phyloP scores from a whole-genome alignment of 2,113 vertebrate genomes.

The Phyllostomus discolor region DNA sequence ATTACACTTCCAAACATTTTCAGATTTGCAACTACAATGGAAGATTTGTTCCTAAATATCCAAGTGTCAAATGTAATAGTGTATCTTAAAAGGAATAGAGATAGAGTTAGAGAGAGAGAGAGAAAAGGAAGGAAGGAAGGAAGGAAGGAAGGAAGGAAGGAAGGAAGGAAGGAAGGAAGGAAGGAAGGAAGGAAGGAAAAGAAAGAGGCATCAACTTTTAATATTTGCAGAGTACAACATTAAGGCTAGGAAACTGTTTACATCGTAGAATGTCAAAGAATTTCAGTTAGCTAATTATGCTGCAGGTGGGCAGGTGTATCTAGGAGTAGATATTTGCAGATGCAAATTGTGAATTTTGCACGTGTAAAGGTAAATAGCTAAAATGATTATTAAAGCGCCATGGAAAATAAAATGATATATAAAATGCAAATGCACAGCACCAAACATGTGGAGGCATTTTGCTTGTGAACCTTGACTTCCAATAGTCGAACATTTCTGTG shows the following conservation, averaged over 20 bases:
- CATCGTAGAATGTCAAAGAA: conserved; percentile 70
- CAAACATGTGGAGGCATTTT: conserved; percentile 20
- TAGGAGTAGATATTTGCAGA: conserved; percentile 68
- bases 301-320: conserved; percentile 57
- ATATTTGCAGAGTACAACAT: conserved; percentile 56
- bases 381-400: conserved; percentile 63
- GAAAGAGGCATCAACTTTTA: conserved; percentile 35
- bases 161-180: not conserved
- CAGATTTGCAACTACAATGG: not conserved
- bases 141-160: not conserved
- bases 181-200: not conserved
- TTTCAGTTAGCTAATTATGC: conserved; percentile 70
- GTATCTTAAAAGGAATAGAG: not conserved
- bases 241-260: conserved; percentile 46
- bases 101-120: not conserved
- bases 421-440: conserved; percentile 60
- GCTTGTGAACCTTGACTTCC: conserved; percentile 47
- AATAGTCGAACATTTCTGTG: not conserved
- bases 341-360: conserved; percentile 71
- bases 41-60: not conserved
- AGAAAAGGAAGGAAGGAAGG: not conserved
- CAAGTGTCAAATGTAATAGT: not conserved
- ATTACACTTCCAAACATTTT: not conserved
- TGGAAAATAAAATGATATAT: conserved; percentile 60
- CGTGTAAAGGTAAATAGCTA: conserved; percentile 68